These are phyloP conservation scores for Acrossocheilus wenchowensis DNA, from an alignment of 2,797 vertebrate species.

Conservation along the genomic window DNA sequence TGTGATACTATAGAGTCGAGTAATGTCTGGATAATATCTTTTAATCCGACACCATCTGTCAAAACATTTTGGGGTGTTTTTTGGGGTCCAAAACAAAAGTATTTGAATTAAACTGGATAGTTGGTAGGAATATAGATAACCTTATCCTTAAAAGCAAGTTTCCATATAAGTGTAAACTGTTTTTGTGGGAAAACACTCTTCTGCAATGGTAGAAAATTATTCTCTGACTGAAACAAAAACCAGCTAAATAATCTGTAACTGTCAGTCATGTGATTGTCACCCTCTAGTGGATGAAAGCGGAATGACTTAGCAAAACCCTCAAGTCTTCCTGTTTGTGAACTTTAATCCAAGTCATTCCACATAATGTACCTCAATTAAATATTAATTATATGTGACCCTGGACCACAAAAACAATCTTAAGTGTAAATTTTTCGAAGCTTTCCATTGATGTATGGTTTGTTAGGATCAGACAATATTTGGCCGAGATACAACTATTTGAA, in stretches of 20 bases:
- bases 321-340: not conserved
- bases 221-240: not conserved
- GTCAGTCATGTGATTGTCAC: not conserved
- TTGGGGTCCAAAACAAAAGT: not conserved
- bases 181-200: not conserved
- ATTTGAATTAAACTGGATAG: not conserved
- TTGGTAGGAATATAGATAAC: not conserved
- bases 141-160: not conserved
- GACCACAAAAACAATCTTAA: too few relatives aligned
- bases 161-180: not conserved
- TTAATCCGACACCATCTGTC: slow-evolving; percentile 10
- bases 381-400: not conserved
- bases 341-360: not conserved
- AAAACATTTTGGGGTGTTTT: not conserved
- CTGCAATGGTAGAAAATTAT: too few relatives aligned
- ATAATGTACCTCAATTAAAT: not conserved
- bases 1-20: not conserved
- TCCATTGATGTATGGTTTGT: too few relatives aligned
- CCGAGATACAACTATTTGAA: too few relatives aligned
- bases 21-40: not conserved
- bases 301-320: not conserved
- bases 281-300: not conserved
- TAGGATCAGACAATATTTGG: too few relatives aligned
- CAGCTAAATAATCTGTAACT: not conserved
- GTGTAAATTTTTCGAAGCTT: too few relatives aligned